A percentile compares a stretch with the other conserved stretches of the same genome.
Evolutionary conservation across 2,113 vertebrate genomes (phyloP).

Genomic region (Prunella himalayana): DNA sequence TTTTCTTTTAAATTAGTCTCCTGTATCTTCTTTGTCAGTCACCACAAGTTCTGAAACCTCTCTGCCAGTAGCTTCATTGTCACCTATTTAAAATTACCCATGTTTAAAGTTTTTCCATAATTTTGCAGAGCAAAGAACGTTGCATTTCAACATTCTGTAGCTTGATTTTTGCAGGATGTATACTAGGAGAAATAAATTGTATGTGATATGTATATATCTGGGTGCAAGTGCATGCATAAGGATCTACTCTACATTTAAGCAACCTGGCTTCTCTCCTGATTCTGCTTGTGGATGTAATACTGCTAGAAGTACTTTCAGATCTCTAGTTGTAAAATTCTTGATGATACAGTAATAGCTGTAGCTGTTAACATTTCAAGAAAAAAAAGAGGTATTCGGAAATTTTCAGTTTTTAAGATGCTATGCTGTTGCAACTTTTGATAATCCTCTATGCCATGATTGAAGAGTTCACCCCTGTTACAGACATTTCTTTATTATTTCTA

Average conservation of each 20-base stretch:
- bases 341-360: background rate
- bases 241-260: background rate
- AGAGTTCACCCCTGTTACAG: background rate
- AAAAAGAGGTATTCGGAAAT: background rate
- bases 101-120: background rate
- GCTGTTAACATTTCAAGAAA: background rate
- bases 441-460: background rate
- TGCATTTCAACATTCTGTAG: background rate
- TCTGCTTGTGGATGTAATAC: background rate
- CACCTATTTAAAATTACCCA: background rate
- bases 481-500: background rate
- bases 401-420: background rate
- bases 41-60: background rate
- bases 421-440: background rate
- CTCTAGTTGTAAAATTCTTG: background rate
- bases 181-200: background rate
- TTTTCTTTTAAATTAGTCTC: background rate
- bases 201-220: rapidly evolving
- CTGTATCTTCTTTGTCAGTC: background rate
- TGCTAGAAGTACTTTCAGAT: background rate
- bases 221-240: rapidly evolving
- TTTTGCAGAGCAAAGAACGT: background rate
- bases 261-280: background rate
- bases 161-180: background rate
- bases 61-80: background rate